These are phyloP conservation scores for Redunca redunca DNA, from an alignment of 2,113 vertebrate genomes.

Conservation along the genomic window DNA sequence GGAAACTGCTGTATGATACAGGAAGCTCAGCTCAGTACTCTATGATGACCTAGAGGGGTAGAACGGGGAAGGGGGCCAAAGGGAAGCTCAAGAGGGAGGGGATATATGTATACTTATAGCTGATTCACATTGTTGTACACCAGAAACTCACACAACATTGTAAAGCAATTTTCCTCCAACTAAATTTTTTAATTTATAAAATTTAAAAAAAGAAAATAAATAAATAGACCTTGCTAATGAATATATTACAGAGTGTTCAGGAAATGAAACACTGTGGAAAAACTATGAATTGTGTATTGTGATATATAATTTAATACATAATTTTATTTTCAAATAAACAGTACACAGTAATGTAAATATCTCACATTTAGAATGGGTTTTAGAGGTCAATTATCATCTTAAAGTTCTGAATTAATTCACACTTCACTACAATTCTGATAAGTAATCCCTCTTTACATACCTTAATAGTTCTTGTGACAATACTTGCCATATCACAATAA, in stretches of 20 bases:
- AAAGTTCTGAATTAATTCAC: neutral
- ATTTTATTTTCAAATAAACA: neutral
- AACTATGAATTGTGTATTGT: neutral
- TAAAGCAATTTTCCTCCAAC: too few species aligned
- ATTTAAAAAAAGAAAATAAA: neutral
- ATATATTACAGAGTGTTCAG: neutral
- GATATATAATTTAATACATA: neutral
- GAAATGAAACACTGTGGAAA: neutral
- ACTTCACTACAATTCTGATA: fast-evolving
- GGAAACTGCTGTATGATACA: too few species aligned
- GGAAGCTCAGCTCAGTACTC: too few species aligned
- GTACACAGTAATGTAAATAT: neutral
- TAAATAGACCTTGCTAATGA: neutral
- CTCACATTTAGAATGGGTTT: neutral
- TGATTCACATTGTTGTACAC: too few species aligned
- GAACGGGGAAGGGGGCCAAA: too few species aligned
- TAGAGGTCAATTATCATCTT: neutral
- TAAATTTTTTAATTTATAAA: too few species aligned
- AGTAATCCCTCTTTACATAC: fast-evolving
- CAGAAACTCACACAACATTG: too few species aligned
- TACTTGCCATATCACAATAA: neutral
- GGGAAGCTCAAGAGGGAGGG: too few species aligned
- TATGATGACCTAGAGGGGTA: too few species aligned
- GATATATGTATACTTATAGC: too few species aligned
- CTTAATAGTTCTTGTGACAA: neutral